These are phyloP conservation scores for Cavia aperea DNA, from an alignment of 2,113 vertebrate genomes.

Conservation along the genomic window DNA sequence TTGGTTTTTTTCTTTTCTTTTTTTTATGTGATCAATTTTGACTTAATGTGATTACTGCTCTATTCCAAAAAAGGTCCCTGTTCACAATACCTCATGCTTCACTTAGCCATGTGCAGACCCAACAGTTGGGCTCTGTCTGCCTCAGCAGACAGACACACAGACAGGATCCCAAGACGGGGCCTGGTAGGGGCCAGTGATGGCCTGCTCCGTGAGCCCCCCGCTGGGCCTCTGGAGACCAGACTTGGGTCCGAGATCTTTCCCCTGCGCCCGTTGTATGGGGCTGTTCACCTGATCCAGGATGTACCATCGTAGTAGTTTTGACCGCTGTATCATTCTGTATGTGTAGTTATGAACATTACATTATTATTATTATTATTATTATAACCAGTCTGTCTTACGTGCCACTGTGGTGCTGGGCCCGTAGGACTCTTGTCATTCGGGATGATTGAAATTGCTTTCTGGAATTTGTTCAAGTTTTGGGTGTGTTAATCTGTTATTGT, in stretches of 20 bases:
- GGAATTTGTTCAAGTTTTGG: constrained; percentile 69
- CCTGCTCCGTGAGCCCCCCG: background rate
- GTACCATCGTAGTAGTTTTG: constrained; percentile 72
- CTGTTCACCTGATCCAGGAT: constrained; percentile 73
- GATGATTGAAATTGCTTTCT: constrained; percentile 70
- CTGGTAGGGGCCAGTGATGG: constrained; percentile 74
- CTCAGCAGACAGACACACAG: constrained; percentile 77
- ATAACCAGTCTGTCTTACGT: constrained; percentile 67
- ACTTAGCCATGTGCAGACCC: constrained; percentile 83
- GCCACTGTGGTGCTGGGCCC: constrained; percentile 66
- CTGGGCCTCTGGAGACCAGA: background rate
- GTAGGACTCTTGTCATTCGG: constrained; percentile 57
- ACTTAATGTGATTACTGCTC: constrained; percentile 91
- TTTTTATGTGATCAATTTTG: constrained; percentile 88
- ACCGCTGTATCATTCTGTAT: constrained; percentile 75
- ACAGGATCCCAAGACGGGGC: constrained; percentile 32
- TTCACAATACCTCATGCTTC: constrained; percentile 97
- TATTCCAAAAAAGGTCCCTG: constrained; percentile 93
- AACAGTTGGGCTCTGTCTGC: constrained; percentile 75
- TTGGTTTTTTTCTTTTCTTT: constrained; percentile 64
- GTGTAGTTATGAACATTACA: constrained; percentile 74
- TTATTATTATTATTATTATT: constrained; percentile 35
- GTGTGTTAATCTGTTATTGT: constrained; percentile 71
- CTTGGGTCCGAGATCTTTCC: constrained; percentile 46
- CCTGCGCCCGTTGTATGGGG: constrained; percentile 70